phyloP scores from a whole-genome alignment of 2,888 invertebrate genomes.

The Cyclophora punctaria region DNA sequence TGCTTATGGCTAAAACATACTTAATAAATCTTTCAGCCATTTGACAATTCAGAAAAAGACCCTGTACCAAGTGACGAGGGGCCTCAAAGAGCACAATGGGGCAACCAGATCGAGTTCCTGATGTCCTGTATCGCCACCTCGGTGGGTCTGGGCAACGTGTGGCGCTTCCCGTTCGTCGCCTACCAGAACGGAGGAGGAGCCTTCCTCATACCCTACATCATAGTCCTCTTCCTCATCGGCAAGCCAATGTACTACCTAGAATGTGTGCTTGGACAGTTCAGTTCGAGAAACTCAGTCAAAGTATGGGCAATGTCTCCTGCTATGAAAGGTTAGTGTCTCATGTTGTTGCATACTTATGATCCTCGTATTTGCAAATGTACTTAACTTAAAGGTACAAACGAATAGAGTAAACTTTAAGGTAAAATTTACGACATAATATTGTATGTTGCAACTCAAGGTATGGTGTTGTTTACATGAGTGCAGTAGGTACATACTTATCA shows the following conservation, averaged over 20 bases:
- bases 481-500: no score
- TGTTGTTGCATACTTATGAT: neutral
- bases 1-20: no score
- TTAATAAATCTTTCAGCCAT: neutral
- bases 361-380: no score
- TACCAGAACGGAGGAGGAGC: constrained; percentile 85
- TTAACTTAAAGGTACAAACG: no score
- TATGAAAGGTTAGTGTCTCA: constrained; percentile 78
- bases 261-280: constrained; percentile 88
- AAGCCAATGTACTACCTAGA: constrained; percentile 91
- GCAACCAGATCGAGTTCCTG: constrained; percentile 79
- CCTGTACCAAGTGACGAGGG: constrained; percentile 6
- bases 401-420: no score
- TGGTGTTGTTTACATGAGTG: no score
- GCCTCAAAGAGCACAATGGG: constrained; percentile 71
- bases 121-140: constrained; percentile 85
- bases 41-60: constrained; percentile 9
- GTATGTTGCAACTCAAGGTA: no score
- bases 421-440: no score
- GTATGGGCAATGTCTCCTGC: constrained; percentile 80
- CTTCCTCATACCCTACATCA: constrained; percentile 82
- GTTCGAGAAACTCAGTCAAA: constrained; percentile 84
- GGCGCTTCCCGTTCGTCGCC: constrained; percentile 76
- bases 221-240: constrained; percentile 80
- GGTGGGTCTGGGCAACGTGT: constrained; percentile 83